Percentiles rank a stretch among this genome's conserved stretches.
These are phyloP conservation scores for Zaprionus kolodkinae DNA, from an alignment of 1,140 invertebrate genomes.

Conservation along the genomic window DNA sequence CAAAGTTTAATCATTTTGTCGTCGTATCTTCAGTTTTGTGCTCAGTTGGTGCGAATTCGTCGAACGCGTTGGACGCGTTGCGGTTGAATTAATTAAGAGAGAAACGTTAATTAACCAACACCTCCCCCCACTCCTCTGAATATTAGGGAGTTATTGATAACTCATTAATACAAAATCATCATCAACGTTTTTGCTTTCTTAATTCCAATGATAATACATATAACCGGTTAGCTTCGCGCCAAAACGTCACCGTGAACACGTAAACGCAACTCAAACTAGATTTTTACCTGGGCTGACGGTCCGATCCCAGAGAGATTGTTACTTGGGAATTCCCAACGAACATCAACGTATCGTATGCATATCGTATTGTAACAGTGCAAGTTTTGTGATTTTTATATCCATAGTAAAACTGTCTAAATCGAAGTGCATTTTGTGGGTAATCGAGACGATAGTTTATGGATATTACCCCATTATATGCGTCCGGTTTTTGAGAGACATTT, in stretches of 20 bases:
- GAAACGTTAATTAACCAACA: conserved; percentile 5
- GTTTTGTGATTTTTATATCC: neutral
- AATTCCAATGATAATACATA: conserved; percentile 43
- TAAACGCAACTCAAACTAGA: conserved; percentile 10
- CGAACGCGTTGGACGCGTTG: conserved; percentile 17
- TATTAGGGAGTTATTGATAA: conserved; percentile 31
- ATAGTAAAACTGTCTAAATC: neutral
- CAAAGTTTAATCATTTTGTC: conserved; percentile 24
- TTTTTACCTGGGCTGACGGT: neutral
- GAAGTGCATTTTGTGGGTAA: conserved; percentile 4
- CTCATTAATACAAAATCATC: conserved; percentile 41
- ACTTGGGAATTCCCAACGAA: conserved; percentile 20
- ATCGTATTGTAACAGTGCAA: neutral
- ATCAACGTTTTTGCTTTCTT: conserved; percentile 36
- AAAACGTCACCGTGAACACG: neutral
- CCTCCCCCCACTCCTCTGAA: neutral
- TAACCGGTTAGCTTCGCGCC: conserved; percentile 38
- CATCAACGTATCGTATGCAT: neutral
- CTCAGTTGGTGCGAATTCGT: conserved; percentile 34
- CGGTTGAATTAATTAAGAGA: conserved; percentile 22
- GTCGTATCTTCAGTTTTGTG: conserved; percentile 10
- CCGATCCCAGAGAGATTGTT: neutral
- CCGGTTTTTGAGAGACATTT: too few species aligned
- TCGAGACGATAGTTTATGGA: conserved; percentile 1
- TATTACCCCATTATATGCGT: neutral